Percentiles rank a stretch among this genome's conserved stretches.
Conservation (phyloP, 64 coral and sea anemone species). For the Astreopora myriophthalma region DNA sequence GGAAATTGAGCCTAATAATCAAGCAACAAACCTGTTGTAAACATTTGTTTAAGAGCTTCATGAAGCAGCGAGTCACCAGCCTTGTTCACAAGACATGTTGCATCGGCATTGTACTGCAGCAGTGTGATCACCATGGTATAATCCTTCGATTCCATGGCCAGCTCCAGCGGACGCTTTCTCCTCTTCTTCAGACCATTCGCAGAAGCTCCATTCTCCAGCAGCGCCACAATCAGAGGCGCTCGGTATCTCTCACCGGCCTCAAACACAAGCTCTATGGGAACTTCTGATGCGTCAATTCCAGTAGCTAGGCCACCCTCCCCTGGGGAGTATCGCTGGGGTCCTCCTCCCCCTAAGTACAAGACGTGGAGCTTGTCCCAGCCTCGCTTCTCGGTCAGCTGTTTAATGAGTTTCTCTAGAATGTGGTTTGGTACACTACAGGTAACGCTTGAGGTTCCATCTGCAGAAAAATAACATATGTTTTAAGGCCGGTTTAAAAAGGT, state of each 20-base stretch:
- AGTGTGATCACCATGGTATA: conserved; percentile 29
- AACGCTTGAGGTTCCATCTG: conserved; percentile 55
- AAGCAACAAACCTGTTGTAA: conserved; percentile 13
- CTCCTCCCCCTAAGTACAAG: conserved; percentile 73
- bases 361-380: conserved; percentile 68
- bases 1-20: too few relatives aligned
- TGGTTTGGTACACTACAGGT: conserved; percentile 53
- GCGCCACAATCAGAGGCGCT: conserved; percentile 6
- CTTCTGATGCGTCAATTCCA: conserved; percentile 17
- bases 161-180: not conserved
- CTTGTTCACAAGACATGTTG: conserved; percentile 22
- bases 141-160: conserved; percentile 43
- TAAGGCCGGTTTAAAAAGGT: not conserved
- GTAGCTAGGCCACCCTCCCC: conserved; percentile 78
- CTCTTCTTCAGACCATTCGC: conserved; percentile 20
- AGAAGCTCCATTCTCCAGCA: conserved; percentile 47
- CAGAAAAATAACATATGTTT: not conserved
- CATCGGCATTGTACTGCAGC: conserved; percentile 52
- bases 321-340: conserved; percentile 36
- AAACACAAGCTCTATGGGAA: conserved; percentile 63
- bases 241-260: not conserved
- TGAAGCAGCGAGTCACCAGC: conserved; percentile 47
- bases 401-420: conserved; percentile 52
- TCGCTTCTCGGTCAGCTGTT: conserved; percentile 26
- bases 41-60: conserved; percentile 49